Base-by-base conservation (phyloP, 2,888 invertebrate genomes). In the Dermolepida albohirtum region DNA sequence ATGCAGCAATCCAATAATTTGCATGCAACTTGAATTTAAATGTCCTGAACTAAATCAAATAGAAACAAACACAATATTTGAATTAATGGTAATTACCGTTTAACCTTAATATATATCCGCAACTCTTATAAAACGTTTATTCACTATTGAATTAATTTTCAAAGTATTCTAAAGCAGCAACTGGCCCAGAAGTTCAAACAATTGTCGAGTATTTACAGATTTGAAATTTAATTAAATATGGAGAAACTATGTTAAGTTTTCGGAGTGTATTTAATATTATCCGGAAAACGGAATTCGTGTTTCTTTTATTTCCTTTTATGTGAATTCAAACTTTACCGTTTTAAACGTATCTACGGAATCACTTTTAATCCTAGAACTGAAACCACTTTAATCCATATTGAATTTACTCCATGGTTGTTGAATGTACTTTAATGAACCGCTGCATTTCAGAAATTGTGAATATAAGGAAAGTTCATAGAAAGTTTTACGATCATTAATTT, bases 201-300 rank as follows among this genome's bases (percentile, higher is more conserved):
- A 22, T 59, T 14, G 29, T 4, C 29, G 44, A 27, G 27, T 14
- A 44, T 59, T 17, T 29, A 59, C 43, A 59, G 44, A 4, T 47
- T 22, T 14, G 41, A 59, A 44, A 22, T 59, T 59, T 44, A 44
- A 59, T 59, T 59, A 44, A 44, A 44, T 29, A 44, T 29, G 16
- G 29, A 44, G 44, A n/a, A 47, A 47, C 11, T 41, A 12, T 43
- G 11, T 22, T 59, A 44, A 29, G 16, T 7, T 44, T 27, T 29
- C 10, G 22, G 5, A n/a, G 29, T 43, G 29, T 29, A 44, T 59
- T 59, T 59, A 59, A 54, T 39, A 40, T 17, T 40, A 54, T 16
- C 2, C 7, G 4, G 14, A 10, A 40, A 54, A 39, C 39, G 54
- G 40, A 54, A 54, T 54, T 10, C 54, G 34, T 1, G 4, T 8